Evolutionary conservation across 1,140 invertebrate genomes (phyloP), one percentile per base, ranked within the genome.

Genomic region (Pectinophora gossypiella): DNA sequence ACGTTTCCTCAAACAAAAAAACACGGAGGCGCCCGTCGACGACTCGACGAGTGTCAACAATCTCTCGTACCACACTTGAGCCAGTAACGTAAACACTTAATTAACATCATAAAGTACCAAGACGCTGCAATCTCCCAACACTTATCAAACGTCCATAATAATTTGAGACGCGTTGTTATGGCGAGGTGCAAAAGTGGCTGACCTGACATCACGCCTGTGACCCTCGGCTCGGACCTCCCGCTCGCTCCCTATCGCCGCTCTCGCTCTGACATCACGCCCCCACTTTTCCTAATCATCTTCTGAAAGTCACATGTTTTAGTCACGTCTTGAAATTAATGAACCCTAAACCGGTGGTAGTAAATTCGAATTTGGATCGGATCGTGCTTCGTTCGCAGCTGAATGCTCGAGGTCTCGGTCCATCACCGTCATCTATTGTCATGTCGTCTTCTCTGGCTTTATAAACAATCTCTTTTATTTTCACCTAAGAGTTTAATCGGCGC

Each of bases 191-290:
- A 88, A 87, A 88, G 85, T 87, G 77, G 75, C 85, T 89, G 84
- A 89, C 87, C 87, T 84, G 76, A 84, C 78, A 85, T 89, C 87
- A 89, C 87, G 87, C 81, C 72, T 79, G 73, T 86, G 85, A 89
- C 87, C 87, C 81, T 75, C 57, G 56, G 54, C 53, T 54, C 48
- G 27, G 13, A 32, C 66, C 44, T 80, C 76, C 54, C 73, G 44
- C 38, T 85, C 74, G 40, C 59, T 49, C 76, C 13, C 45, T 36
- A 21, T 13, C 19, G 19, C 13, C 64, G 42, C 21, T 84, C 76
- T 67, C 72, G 16, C 67, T 85, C 68, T 36, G 72, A 68, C 84
- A 77, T 84, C 84, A 87, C 82, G 82, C 79, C 78, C 80, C 77
- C 72, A 80, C 80, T 84, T 78, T 81, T 80, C 76, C 76, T 76